These are phyloP conservation scores for Pardosa pseudoannulata DNA, from an alignment of 2,888 invertebrate genomes.

Conservation along the genomic window DNA sequence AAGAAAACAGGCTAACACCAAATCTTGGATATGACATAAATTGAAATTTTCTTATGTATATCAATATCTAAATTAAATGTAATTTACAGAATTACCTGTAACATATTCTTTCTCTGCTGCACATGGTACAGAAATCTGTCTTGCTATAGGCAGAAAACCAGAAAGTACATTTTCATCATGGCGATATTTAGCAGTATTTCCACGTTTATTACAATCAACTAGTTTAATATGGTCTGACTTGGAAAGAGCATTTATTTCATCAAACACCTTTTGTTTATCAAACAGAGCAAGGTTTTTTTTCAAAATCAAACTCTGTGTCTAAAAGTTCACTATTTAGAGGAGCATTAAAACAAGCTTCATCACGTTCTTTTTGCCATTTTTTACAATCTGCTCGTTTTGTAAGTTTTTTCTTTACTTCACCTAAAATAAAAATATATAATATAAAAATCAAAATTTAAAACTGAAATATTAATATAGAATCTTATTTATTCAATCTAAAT, in stretches of 20 bases:
- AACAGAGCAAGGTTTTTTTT: slow-evolving; percentile 94
- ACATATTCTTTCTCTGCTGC: slow-evolving; percentile 83
- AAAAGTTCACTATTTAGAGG: slow-evolving; percentile 83
- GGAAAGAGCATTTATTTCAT: slow-evolving; percentile 83
- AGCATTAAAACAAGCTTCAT: slow-evolving; percentile 88
- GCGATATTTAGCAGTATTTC: slow-evolving; percentile 81
- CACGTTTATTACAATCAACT: slow-evolving; percentile 77
- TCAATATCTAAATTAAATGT: too few relatives aligned
- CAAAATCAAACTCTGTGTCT: slow-evolving; percentile 93
- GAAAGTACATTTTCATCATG: slow-evolving; percentile 91
- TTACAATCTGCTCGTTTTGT: slow-evolving; percentile 80
- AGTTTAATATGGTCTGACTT: slow-evolving; percentile 82
- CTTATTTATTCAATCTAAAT: too few relatives aligned
- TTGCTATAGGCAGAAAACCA: slow-evolving; percentile 82
- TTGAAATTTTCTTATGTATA: neutral
- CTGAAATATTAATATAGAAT: too few relatives aligned
- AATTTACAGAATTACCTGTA: slow-evolving; percentile 79
- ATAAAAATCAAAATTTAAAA: too few relatives aligned
- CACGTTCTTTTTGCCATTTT: slow-evolving; percentile 80
- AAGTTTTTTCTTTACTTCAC: slow-evolving; percentile 67
- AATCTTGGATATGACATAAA: too few relatives aligned
- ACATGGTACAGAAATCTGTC: slow-evolving; percentile 85
- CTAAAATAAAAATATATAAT: too few relatives aligned
- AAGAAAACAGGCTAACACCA: too few relatives aligned
- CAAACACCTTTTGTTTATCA: slow-evolving; percentile 89